Evolutionary conservation across 1,140 invertebrate genomes (phyloP), one percentile per base, ranked within the genome.

Genomic region (Druon quercuslanigerum): DNA sequence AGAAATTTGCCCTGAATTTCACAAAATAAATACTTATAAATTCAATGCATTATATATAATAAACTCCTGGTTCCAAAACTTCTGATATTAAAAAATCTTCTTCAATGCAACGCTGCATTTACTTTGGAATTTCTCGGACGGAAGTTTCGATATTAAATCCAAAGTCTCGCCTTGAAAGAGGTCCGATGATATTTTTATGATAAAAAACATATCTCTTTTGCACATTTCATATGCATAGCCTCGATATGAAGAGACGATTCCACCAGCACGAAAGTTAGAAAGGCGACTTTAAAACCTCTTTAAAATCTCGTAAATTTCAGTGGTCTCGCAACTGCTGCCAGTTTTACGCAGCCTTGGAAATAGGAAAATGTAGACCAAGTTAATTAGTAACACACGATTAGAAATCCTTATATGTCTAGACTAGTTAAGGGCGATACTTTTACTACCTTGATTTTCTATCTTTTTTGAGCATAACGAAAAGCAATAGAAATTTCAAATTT

Each of bases 181-280:
- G 17, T 17, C 8, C n/a, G 9, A n/a, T 46, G 40, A 9, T 16
- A 52, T 52, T 54, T 54, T 54, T 54, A 17, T 7, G 17, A 54
- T n/a, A 8, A n/a, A 9, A 17, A 54, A 54, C 0, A 17, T 16
- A n/a, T 17, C 19, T 19, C 52, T 54, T 11, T n/a, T n/a, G 17
- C 52, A 54, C n/a, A 54, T 54, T 54, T 54, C 52, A 54, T 54
- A 54, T 54, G 6, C 52, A 54, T 17, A 19, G 52, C 52, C 17
- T 54, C 4, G 16, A 54, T 54, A 54, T 54, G 52, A 54, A 11
- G 52, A 46, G 40, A 46, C 40, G 52, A 19, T 54, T 54, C 52
- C 7, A 46, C 40, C 40, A 46, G 40, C 40, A 46, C 40, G 6
- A 54, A 19, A 54, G 52, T 54, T 54, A 17, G n/a, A 54, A 54